phyloP scores from a whole-genome alignment of 2,888 invertebrate genomes.

The Auanema sp. region DNA sequence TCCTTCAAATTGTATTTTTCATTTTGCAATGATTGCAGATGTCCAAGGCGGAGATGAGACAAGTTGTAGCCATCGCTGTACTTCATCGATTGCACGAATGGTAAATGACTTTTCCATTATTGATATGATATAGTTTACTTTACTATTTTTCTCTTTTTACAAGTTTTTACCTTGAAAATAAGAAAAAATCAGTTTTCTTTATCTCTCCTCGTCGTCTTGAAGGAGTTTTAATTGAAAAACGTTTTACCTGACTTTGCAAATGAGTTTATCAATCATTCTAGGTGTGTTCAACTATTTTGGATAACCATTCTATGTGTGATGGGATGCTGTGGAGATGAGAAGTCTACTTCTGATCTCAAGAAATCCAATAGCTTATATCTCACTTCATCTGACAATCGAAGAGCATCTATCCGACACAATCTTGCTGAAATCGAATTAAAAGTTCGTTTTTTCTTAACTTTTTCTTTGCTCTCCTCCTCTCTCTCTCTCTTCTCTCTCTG shows the following conservation, averaged over 20 bases:
- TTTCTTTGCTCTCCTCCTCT: no score
- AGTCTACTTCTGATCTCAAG: not conserved
- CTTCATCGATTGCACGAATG: conserved; percentile 19
- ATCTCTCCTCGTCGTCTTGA: not conserved
- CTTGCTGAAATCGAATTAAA: conserved; percentile 41
- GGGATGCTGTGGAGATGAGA: conserved; percentile 51
- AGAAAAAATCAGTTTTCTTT: no score
- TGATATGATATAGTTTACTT: conserved; percentile 3
- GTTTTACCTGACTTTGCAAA: not conserved
- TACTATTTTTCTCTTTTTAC: not conserved
- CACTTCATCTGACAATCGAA: not conserved
- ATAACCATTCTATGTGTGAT: conserved; percentile 58
- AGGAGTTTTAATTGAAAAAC: conserved; percentile 1
- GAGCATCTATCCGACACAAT: conserved; percentile 16
- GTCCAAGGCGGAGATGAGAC: conserved; percentile 17
- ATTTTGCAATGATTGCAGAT: conserved; percentile 12
- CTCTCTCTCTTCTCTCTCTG: no score
- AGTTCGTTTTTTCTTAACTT: conserved; percentile 18
- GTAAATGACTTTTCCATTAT: conserved; percentile 1
- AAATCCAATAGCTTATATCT: not conserved
- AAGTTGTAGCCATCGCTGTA: conserved; percentile 19
- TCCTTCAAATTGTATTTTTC: no score
- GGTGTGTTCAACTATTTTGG: conserved; percentile 62
- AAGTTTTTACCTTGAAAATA: no score
- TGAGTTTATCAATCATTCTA: conserved; percentile 5